Percentiles rank a stretch among this genome's conserved stretches.
These are phyloP conservation scores for Caenorhabditis auriculariae DNA, from an alignment of 2,888 invertebrate genomes.

Conservation along the genomic window DNA sequence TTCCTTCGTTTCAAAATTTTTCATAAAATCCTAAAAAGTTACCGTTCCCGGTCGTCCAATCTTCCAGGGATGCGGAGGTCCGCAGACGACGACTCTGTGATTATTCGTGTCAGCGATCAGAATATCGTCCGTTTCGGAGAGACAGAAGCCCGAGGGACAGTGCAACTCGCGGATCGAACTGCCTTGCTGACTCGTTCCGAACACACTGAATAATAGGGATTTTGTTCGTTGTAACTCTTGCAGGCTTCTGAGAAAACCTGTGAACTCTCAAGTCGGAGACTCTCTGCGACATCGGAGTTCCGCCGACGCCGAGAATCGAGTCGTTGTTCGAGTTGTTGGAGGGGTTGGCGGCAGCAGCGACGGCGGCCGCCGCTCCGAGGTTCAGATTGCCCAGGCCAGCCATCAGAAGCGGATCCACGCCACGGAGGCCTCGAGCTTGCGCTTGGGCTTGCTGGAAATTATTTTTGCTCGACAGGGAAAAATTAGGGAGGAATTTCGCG, in stretches of 20 bases:
- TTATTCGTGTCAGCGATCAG: slow-evolving; percentile 59
- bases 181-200: slow-evolving; percentile 44
- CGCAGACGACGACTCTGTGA: slow-evolving; percentile 53
- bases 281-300: slow-evolving; percentile 5
- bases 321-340: no score
- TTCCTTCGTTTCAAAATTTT: no score
- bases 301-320: not conserved
- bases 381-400: slow-evolving; percentile 11
- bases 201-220: slow-evolving; percentile 18
- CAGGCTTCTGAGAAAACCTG: slow-evolving; percentile 3
- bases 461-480: no score
- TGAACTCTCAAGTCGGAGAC: slow-evolving; percentile 27
- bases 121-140: slow-evolving; percentile 55
- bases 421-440: no score
- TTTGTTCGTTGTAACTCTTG: not conserved
- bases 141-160: slow-evolving; percentile 54
- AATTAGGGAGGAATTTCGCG: no score
- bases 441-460: no score
- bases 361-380: slow-evolving; percentile 10
- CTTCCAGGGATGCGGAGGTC: slow-evolving; percentile 46
- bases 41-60: slow-evolving; percentile 46
- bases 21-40: not conserved
- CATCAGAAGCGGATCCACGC: slow-evolving; percentile 18
- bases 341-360: not conserved
- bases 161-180: slow-evolving; percentile 48